These are phyloP conservation scores for Arnoldichthys spilopterus DNA, from an alignment of 2,797 vertebrate genomes.

Conservation along the genomic window DNA sequence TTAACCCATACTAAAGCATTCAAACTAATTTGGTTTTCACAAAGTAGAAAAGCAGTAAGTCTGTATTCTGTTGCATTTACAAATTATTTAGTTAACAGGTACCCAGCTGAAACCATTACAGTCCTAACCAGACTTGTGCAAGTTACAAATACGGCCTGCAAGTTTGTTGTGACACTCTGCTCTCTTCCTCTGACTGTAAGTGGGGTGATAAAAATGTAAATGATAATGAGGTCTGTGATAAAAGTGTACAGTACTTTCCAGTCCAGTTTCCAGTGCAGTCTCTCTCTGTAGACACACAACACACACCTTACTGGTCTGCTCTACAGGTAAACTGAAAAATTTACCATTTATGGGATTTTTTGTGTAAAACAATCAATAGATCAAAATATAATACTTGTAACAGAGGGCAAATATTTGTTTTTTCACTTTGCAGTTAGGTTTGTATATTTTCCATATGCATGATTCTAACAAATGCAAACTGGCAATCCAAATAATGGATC, in stretches of 20 bases:
- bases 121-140: neutral
- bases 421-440: neutral
- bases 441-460: neutral
- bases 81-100: neutral
- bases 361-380: neutral
- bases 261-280: no score
- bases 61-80: neutral
- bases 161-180: neutral
- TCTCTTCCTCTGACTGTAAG: neutral
- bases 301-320: neutral
- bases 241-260: no score
- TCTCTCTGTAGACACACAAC: neutral
- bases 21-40: neutral
- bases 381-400: neutral
- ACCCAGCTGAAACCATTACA: no score
- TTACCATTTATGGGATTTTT: neutral
- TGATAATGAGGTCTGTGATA: neutral
- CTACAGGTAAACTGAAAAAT: constrained; percentile 1
- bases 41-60: no score
- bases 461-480: neutral
- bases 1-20: no score
- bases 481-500: no score
- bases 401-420: neutral
- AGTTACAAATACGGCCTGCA: neutral
- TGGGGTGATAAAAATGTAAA: neutral